Percentiles rank a stretch among this genome's conserved stretches.
These are phyloP conservation scores for Anomalospiza imberbis DNA, from an alignment of 2,797 vertebrate genomes.

Conservation along the genomic window DNA sequence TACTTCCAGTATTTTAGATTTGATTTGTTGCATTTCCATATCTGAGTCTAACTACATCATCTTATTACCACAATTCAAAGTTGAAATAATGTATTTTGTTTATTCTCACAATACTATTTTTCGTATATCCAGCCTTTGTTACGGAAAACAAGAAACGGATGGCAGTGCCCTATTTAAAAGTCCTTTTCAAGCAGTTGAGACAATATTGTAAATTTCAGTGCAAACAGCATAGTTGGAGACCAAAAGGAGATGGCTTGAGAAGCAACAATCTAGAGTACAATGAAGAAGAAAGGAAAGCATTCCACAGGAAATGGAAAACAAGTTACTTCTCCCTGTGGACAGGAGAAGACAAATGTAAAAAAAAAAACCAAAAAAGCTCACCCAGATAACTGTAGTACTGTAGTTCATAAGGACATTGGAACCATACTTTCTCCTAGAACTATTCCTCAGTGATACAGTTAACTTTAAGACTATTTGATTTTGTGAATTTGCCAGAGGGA, in stretches of 20 bases:
- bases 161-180: background rate
- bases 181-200: background rate
- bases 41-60: background rate
- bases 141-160: background rate
- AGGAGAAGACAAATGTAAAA: background rate
- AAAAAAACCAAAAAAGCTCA: background rate
- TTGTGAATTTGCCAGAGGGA: background rate
- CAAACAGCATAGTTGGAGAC: background rate
- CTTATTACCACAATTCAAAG: background rate
- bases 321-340: background rate
- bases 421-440: background rate
- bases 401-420: background rate
- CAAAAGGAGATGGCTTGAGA: background rate
- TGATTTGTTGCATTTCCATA: background rate
- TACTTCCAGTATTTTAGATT: background rate
- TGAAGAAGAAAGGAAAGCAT: background rate
- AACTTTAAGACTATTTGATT: background rate
- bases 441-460: background rate
- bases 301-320: background rate
- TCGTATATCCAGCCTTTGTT: background rate
- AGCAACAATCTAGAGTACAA: background rate
- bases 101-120: background rate
- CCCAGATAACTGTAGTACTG: accelerated
- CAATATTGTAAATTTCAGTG: background rate
- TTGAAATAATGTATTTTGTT: background rate